phyloP scores from a whole-genome alignment of 1,140 invertebrate genomes.

The Aplysia californica region DNA sequence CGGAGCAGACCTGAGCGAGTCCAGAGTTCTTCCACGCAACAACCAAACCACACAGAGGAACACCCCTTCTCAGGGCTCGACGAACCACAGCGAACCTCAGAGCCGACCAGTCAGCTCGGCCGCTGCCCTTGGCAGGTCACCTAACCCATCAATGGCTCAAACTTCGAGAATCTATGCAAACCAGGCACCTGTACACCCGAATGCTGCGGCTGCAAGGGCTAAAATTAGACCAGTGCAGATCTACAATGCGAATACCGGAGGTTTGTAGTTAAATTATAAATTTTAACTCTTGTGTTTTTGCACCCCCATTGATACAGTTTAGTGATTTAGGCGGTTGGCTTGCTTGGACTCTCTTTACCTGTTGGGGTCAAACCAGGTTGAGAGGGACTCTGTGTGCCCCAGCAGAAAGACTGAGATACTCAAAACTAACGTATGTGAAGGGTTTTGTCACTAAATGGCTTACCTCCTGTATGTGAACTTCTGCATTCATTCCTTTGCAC shows the following conservation, averaged over 20 bases:
- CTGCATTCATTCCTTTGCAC: too few species aligned
- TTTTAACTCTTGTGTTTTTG: too few species aligned
- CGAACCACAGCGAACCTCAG: slow-evolving; percentile 16
- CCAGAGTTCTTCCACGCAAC: slow-evolving; percentile 31
- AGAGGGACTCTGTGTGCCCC: too few species aligned
- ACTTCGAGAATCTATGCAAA: slow-evolving; percentile 44
- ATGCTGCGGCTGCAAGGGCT: slow-evolving; percentile 5
- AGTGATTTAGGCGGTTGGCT: too few species aligned
- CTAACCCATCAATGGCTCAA: slow-evolving; percentile 23
- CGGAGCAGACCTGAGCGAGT: slow-evolving; percentile 45
- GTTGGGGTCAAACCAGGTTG: too few species aligned
- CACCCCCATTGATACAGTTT: too few species aligned
- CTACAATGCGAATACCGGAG: slow-evolving; percentile 48
- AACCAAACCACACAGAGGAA: not conserved
- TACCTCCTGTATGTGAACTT: too few species aligned
- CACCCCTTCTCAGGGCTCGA: not conserved
- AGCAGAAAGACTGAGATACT: too few species aligned
- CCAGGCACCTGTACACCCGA: slow-evolving; percentile 40
- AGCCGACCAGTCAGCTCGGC: slow-evolving; percentile 18
- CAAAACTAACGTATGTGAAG: too few species aligned
- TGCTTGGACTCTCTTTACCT: too few species aligned
- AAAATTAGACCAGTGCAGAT: slow-evolving; percentile 45
- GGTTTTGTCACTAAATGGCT: too few species aligned
- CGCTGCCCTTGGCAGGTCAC: slow-evolving; percentile 23
- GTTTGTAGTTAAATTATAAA: too few species aligned